Evolutionary conservation across 2,113 vertebrate genomes (phyloP), one percentile per base, ranked within the genome.

Genomic region (Platichthys flesus): DNA sequence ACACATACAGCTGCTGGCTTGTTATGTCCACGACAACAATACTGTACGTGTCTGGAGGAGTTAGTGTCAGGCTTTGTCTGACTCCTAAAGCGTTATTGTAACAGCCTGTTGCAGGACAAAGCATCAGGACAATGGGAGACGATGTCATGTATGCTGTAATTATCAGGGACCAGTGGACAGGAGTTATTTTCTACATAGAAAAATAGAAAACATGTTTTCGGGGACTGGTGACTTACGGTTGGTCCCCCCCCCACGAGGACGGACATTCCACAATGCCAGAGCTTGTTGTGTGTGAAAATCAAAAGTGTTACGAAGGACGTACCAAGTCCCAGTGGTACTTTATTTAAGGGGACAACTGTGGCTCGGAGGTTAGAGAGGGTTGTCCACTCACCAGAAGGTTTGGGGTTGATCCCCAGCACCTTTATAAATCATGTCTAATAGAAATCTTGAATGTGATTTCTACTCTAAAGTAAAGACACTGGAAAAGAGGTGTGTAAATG

Each of bases 141-240:
- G 31, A 59, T 76, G 83, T 71, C 63, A 49, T 2, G 13, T 18
- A 56, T 59, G 68, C 62, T 49, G 31, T 16, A 55, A 81, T 87
- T 79, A 79, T 82, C 64, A 82, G 73, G 76, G 52, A 61, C 47
- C 67, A 73, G 67, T 78, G 79, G 76, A 58, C 76, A 65, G 62
- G 2, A 82, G 76, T 45, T 84, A 86, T 88, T 80, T 67, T 69
- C 70, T 52, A 5, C 16, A 23, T 35, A n/a, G 42, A 83, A 82
- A 45, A 74, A 79, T 35, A 58, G 37, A 68, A 86, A 87, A 82
- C 85, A 84, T 84, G 80, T 87, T 87, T 81, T 73, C 59, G 23
- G 47, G 5, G n/a, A 12, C 14, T 9, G 45, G 67, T 28, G 28
- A 65, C 7, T 52, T n/a, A 49, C 26, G 55, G 49, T 72, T 78